These are phyloP conservation scores for Acropternis orthonyx DNA, from an alignment of 2,797 vertebrate genomes.

Conservation along the genomic window DNA sequence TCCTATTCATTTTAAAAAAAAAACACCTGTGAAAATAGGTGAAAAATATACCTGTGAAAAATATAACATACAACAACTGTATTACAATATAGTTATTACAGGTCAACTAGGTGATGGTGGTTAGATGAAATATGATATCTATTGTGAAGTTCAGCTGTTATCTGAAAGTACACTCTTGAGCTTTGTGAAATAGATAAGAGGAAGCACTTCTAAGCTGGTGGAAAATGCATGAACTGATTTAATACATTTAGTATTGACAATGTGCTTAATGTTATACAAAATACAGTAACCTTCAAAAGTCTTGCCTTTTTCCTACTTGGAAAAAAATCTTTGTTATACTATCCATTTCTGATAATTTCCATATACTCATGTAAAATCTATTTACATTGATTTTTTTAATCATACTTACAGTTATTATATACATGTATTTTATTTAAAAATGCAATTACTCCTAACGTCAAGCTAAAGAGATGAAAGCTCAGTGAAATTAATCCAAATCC, in stretches of 20 bases:
- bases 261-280: neutral
- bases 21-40: no score
- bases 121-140: neutral
- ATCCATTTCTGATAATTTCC: neutral
- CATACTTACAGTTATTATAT: neutral
- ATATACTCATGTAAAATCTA: neutral
- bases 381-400: neutral
- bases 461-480: neutral
- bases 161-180: neutral
- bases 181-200: neutral
- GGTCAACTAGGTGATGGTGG: neutral
- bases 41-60: no score
- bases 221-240: neutral
- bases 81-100: neutral
- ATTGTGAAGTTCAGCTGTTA: neutral
- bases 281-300: neutral
- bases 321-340: neutral
- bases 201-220: neutral
- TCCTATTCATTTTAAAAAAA: neutral
- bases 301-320: neutral
- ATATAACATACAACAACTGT: neutral
- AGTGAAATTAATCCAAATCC: neutral
- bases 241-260: neutral
- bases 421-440: neutral
- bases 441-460: neutral